Percentiles rank a stretch among this genome's conserved stretches.
Evolutionary conservation across 2,888 invertebrate species (phyloP).

Genomic region (Pristionchus japonicus): DNA sequence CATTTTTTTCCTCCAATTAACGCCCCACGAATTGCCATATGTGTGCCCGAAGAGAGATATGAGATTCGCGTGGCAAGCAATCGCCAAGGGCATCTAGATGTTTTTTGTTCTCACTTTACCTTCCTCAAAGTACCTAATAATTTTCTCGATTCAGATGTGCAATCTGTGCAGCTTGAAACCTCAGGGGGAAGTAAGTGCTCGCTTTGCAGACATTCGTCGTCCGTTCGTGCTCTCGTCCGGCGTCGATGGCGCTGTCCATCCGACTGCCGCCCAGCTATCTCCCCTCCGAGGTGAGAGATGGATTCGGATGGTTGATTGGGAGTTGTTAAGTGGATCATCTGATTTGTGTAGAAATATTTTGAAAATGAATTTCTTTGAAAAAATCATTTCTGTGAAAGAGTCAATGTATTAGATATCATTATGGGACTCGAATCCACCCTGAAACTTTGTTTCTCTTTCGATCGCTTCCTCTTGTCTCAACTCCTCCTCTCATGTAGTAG

Average conservation of each 20-base stretch:
- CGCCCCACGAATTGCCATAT: too few relatives aligned
- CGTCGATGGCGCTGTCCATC: slow-evolving; percentile 46
- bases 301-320: too few relatives aligned
- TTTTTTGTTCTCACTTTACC: not conserved
- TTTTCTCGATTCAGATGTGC: too few relatives aligned
- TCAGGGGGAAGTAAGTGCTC: not conserved
- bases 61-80: too few relatives aligned
- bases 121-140: too few relatives aligned
- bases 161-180: too few relatives aligned
- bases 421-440: not conserved
- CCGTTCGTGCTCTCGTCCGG: slow-evolving; percentile 34
- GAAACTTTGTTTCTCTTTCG: not conserved
- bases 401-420: too few relatives aligned
- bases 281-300: not conserved
- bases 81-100: too few relatives aligned
- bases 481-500: not conserved
- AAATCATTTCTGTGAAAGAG: too few relatives aligned
- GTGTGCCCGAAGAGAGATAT: not conserved
- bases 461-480: not conserved
- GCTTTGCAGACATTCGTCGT: slow-evolving; percentile 80
- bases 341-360: not conserved
- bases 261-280: slow-evolving; percentile 74
- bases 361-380: not conserved
- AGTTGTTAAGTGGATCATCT: not conserved
- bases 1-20: too few relatives aligned